phyloP scores from a whole-genome alignment of 2,113 vertebrate species.

The Lycaon pictus region DNA sequence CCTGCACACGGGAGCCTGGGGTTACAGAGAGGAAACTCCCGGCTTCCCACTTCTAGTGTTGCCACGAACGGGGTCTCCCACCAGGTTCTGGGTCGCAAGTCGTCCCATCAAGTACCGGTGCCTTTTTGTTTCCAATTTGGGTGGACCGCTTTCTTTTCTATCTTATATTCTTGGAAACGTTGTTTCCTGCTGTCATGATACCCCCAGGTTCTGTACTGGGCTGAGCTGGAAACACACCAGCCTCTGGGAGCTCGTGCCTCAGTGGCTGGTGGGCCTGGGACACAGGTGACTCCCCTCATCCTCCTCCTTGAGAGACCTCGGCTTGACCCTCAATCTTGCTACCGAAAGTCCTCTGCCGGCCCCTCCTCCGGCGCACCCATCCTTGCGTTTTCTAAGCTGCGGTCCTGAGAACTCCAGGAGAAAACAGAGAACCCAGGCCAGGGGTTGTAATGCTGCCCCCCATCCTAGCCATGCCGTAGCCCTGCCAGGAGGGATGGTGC shows the following conservation, averaged over 20 bases:
- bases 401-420: neutral
- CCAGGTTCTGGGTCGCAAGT: neutral
- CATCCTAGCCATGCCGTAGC: neutral
- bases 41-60: neutral
- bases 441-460: neutral
- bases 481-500: neutral
- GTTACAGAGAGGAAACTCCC: neutral
- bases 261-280: neutral
- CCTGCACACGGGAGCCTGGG: neutral
- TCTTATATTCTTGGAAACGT: neutral
- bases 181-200: neutral
- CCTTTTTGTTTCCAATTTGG: neutral
- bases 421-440: neutral
- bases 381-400: neutral
- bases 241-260: neutral
- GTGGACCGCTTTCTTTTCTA: constrained; percentile 13
- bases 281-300: neutral
- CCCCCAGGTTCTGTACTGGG: neutral
- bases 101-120: neutral
- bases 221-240: neutral
- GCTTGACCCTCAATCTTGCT: neutral
- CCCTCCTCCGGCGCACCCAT: neutral
- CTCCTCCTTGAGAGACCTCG: neutral
- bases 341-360: neutral
- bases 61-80: neutral